A percentile compares a stretch with the other conserved stretches of the same genome.
phyloP scores from a whole-genome alignment of 2,113 vertebrate genomes.

The Ceyx cyanopectus region DNA sequence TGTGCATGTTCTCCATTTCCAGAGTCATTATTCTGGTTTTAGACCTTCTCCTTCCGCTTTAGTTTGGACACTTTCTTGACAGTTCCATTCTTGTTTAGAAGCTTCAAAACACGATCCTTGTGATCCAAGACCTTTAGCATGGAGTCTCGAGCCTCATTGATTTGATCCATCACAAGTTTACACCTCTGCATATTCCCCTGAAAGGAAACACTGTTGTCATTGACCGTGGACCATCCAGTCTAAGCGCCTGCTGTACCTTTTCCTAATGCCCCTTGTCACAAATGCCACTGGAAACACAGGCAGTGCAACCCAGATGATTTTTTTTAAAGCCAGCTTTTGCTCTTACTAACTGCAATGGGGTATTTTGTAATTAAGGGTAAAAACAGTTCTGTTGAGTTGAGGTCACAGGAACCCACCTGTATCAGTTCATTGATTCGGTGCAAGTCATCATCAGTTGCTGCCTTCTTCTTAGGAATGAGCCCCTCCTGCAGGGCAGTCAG shows the following conservation, averaged over 20 bases:
- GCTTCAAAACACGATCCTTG: slow-evolving; percentile 96
- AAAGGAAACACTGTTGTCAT: slow-evolving; percentile 32
- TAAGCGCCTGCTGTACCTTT: neutral
- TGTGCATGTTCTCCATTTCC: slow-evolving; percentile 68
- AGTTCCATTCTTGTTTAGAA: slow-evolving; percentile 96
- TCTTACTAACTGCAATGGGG: neutral
- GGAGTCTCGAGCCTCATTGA: slow-evolving; percentile 96
- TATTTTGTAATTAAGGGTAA: neutral
- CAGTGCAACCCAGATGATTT: neutral
- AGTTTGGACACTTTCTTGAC: slow-evolving; percentile 96
- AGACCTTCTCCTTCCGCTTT: slow-evolving; percentile 95
- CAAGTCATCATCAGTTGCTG: slow-evolving; percentile 91
- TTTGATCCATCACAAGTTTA: slow-evolving; percentile 99
- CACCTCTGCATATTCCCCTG: slow-evolving; percentile 99
- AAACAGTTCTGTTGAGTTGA: neutral
- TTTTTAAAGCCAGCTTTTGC: neutral
- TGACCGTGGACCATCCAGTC: neutral
- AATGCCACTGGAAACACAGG: neutral
- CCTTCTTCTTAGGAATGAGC: slow-evolving; percentile 98
- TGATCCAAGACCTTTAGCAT: slow-evolving; percentile 99
- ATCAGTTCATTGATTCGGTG: slow-evolving; percentile 98
- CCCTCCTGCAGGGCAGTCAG: slow-evolving; percentile 95
- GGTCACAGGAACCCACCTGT: slow-evolving; percentile 81
- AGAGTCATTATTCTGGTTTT: slow-evolving; percentile 62
- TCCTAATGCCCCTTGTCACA: too few species aligned